These are phyloP conservation scores for Irena cyanogastra DNA, from an alignment of 2,113 vertebrate species.

Conservation along the genomic window DNA sequence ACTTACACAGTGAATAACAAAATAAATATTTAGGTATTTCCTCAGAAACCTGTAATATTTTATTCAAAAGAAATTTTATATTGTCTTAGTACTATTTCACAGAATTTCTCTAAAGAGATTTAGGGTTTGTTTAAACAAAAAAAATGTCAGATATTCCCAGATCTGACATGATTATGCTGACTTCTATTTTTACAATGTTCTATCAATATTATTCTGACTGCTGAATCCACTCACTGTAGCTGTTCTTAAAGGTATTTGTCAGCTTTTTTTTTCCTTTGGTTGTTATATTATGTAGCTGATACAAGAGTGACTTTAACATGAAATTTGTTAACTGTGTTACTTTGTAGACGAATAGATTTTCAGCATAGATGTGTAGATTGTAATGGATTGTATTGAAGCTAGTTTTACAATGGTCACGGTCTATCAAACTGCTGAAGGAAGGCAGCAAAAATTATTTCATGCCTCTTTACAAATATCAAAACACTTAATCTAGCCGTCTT, in stretches of 20 bases:
- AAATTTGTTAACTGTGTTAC: background rate
- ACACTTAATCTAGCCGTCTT: background rate
- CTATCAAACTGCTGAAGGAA: background rate
- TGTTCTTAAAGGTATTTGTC: background rate
- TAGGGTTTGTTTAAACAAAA: background rate
- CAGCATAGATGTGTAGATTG: background rate
- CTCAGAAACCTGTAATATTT: background rate
- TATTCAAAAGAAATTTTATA: background rate
- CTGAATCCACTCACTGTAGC: background rate
- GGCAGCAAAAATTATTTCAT: background rate
- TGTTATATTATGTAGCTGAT: background rate
- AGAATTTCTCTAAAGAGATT: background rate
- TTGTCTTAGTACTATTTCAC: background rate
- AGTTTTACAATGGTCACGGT: background rate
- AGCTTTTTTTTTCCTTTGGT: background rate
- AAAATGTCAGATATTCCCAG: background rate
- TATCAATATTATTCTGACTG: background rate
- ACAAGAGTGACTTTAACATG: background rate
- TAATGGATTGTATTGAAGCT: background rate
- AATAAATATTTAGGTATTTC: conserved; percentile 17
- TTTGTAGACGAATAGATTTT: background rate
- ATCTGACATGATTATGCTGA: background rate
- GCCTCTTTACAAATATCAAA: background rate
- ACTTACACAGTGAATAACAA: background rate
- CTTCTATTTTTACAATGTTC: background rate